Evolutionary conservation across 2,888 invertebrate species (phyloP), one percentile per base, ranked within the genome.

Genomic region (Limulus polyphemus): DNA sequence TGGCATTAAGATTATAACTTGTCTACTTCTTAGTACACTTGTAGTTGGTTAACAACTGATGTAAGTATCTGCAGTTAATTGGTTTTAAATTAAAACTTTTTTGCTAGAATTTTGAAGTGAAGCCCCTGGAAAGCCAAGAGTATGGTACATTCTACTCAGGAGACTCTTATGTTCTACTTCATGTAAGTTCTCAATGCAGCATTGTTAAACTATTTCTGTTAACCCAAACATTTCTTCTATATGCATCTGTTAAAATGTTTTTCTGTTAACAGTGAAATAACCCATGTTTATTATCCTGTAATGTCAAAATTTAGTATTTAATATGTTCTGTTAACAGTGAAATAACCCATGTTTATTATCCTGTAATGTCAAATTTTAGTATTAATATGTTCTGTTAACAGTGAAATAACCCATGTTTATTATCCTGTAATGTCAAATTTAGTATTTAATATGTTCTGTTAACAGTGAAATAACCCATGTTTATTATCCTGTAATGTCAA

Each of bases 81-180:
- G 32, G 32, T 32, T 32, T 32, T 32, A 32, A 32, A 32, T 32
- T 32, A 32, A 32, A 32, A 32, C 32, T 5, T 32, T 32, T 5
- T 7, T 32, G 32, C 32, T 17, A 65, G 65, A 55, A 62, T 55
- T 59, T 65, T 57, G 59, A 65, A 63, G 65, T 65, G n/a, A 65
- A 65, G 14, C 61, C 59, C 4, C 49, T 65, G 1, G 62, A 60
- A 11, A 49, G 32, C 12, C 59, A 58, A 16, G 61, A 63, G 58
- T 65, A 65, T 57, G 65, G 65, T 49, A 65, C 60, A 49, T 65
- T 65, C 62, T 65, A 61, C 49, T 52, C 16, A 49, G 65, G 65
- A 51, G 65, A 65, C 49, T 65, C 65, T 14, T 65, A 65, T 17
- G 63, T 65, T 16, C 49, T 65, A 14, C 47, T 65, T 17, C 61